Evolutionary conservation across 2,113 vertebrate species (phyloP).

Genomic region (Nothoprocta pentlandii): DNA sequence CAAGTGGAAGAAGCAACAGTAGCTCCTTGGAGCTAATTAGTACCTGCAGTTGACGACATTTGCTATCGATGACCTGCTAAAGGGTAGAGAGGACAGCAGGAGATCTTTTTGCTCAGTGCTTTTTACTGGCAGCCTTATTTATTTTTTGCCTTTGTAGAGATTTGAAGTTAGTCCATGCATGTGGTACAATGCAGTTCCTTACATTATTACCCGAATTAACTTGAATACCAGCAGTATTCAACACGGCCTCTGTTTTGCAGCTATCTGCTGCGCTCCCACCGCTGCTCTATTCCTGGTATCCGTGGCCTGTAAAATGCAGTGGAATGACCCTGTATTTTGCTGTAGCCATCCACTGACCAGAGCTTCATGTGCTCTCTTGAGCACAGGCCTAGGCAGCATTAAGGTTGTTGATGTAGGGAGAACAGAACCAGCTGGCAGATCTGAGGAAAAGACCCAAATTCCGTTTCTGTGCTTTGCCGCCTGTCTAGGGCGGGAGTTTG

Average conservation of each 20-base stretch:
- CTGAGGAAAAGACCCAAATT: not conserved
- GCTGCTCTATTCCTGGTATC: not conserved
- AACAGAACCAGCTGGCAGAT: not conserved
- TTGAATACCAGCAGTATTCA: not conserved
- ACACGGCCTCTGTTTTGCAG: not conserved
- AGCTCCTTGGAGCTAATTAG: not conserved
- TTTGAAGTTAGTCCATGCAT: not conserved
- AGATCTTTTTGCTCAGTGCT: not conserved
- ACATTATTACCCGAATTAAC: not conserved
- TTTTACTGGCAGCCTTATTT: not conserved
- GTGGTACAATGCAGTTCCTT: not conserved
- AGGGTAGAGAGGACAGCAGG: not conserved
- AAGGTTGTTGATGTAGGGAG: rapidly evolving
- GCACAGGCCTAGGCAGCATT: not conserved
- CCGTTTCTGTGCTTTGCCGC: not conserved
- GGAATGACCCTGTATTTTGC: not conserved
- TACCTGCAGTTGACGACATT: not conserved
- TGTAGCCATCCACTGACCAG: not conserved
- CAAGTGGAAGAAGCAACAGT: not conserved
- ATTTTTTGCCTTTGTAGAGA: not conserved
- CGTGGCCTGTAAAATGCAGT: not conserved
- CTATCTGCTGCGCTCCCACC: rapidly evolving
- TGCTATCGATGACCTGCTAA: not conserved
- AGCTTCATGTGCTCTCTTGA: not conserved
- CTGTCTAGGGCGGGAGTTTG: not conserved